Evolutionary conservation across 2,888 invertebrate species (phyloP).

Genomic region (Pachymerium ferrugineum): DNA sequence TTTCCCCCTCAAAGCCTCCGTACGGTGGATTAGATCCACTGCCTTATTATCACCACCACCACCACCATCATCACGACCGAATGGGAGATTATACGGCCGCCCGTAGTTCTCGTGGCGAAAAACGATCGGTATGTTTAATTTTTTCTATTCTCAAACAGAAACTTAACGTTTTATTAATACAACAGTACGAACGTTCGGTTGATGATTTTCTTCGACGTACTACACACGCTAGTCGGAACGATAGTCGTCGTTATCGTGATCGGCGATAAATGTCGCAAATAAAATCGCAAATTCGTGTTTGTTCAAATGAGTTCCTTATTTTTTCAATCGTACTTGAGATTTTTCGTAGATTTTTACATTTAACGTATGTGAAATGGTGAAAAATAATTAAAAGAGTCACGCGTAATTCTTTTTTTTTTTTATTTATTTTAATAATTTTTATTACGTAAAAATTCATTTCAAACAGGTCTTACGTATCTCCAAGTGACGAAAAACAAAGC

Average conservation of each 20-base stretch:
- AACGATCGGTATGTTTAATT: constrained; percentile 42
- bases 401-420: too few relatives aligned
- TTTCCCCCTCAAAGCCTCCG: constrained; percentile 43
- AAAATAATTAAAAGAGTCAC: too few relatives aligned
- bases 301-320: too few relatives aligned
- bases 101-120: constrained; percentile 47
- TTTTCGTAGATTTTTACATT: too few relatives aligned
- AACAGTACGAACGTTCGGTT: constrained; percentile 74
- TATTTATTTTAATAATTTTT: too few relatives aligned
- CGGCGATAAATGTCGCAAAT: constrained; percentile 40
- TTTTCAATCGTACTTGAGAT: too few relatives aligned
- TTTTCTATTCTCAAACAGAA: not conserved
- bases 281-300: too few relatives aligned
- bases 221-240: constrained; percentile 39
- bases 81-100: constrained; percentile 65
- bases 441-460: too few relatives aligned
- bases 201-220: constrained; percentile 83
- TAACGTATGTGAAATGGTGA: too few relatives aligned
- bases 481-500: too few relatives aligned
- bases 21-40: constrained; percentile 54
- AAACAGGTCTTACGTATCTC: too few relatives aligned
- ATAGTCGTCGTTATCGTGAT: constrained; percentile 59
- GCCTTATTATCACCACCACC: constrained; percentile 65
- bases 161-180: constrained; percentile 33
- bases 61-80: constrained; percentile 67